Percentiles rank a stretch among this genome's conserved stretches.
phyloP scores from a whole-genome alignment of 2,113 vertebrate species.

The Galeopterus variegatus region DNA sequence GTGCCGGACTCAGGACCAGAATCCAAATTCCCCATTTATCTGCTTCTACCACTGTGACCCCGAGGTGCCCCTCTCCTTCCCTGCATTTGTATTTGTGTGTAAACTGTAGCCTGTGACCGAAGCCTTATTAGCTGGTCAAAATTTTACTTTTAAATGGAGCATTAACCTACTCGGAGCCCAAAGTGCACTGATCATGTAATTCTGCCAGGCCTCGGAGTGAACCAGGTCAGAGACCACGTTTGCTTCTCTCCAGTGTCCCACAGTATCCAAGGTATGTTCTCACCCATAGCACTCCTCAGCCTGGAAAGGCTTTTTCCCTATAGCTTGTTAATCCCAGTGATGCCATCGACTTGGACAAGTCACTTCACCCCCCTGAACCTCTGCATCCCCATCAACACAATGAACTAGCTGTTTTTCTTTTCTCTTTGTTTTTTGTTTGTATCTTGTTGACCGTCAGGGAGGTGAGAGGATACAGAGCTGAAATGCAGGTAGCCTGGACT shows the following conservation, averaged over 20 bases:
- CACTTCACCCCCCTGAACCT: neutral
- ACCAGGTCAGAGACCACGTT: slow-evolving; percentile 70
- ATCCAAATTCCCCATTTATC: slow-evolving; percentile 87
- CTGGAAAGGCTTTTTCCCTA: neutral
- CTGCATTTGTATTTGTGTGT: slow-evolving; percentile 84
- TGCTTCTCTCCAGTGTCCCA: slow-evolving; percentile 68
- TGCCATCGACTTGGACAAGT: neutral
- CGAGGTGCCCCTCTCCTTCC: slow-evolving; percentile 71
- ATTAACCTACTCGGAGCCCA: slow-evolving; percentile 81
- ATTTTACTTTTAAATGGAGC: slow-evolving; percentile 88
- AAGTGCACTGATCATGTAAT: slow-evolving; percentile 71
- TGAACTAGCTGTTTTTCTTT: neutral
- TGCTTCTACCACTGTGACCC: slow-evolving; percentile 81
- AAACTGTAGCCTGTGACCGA: slow-evolving; percentile 83
- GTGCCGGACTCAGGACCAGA: slow-evolving; percentile 82
- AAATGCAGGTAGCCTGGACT: neutral
- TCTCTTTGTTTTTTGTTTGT: neutral
- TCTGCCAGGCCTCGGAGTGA: slow-evolving; percentile 69
- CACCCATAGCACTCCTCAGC: neutral
- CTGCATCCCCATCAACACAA: neutral
- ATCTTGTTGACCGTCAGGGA: neutral
- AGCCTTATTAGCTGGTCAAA: slow-evolving; percentile 86
- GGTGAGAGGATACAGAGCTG: fast-evolving
- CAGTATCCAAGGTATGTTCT: neutral
- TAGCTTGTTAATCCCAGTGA: neutral